These are phyloP conservation scores for Thecocarcelia acutangulata DNA, from an alignment of 2,888 invertebrate species.

Conservation along the genomic window DNA sequence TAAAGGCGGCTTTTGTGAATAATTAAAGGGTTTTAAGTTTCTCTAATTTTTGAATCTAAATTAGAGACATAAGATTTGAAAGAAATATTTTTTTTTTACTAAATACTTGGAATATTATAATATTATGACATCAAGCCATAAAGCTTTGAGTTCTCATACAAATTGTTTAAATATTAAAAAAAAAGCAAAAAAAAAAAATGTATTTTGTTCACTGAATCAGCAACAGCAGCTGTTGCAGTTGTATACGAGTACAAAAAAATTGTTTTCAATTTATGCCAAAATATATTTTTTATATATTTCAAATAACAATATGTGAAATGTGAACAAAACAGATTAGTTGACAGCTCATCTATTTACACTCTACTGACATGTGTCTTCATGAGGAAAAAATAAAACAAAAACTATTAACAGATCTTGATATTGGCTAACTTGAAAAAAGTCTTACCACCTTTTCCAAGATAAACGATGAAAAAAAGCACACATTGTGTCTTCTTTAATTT, in stretches of 20 bases:
- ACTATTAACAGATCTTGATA: constrained; percentile 51
- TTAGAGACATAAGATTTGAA: constrained; percentile 1
- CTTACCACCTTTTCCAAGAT: constrained; percentile 47
- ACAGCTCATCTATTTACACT: constrained; percentile 70
- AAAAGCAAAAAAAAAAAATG: not conserved
- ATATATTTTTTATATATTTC: constrained; percentile 36
- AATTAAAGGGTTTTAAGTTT: constrained; percentile 64
- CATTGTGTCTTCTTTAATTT: constrained; percentile 43
- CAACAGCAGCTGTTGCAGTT: constrained; percentile 34
- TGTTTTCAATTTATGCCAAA: constrained; percentile 56
- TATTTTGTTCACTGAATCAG: constrained; percentile 36
- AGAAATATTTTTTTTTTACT: constrained; percentile 9
- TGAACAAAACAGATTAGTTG: constrained; percentile 69
- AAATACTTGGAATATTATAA: constrained; percentile 16
- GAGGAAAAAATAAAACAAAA: constrained; percentile 4
- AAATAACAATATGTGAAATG: constrained; percentile 41
- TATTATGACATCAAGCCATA: constrained; percentile 58
- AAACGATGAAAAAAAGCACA: constrained; percentile 21
- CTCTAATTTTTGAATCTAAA: not conserved
- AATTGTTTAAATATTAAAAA: constrained; percentile 12
- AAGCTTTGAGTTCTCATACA: constrained; percentile 20
- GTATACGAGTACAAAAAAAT: too few relatives aligned
- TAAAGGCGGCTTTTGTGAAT: constrained; percentile 50
- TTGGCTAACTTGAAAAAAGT: not conserved
- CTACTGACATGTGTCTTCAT: constrained; percentile 67